Evolutionary conservation across 2,888 invertebrate species (phyloP).

Genomic region (Dynastes maya): DNA sequence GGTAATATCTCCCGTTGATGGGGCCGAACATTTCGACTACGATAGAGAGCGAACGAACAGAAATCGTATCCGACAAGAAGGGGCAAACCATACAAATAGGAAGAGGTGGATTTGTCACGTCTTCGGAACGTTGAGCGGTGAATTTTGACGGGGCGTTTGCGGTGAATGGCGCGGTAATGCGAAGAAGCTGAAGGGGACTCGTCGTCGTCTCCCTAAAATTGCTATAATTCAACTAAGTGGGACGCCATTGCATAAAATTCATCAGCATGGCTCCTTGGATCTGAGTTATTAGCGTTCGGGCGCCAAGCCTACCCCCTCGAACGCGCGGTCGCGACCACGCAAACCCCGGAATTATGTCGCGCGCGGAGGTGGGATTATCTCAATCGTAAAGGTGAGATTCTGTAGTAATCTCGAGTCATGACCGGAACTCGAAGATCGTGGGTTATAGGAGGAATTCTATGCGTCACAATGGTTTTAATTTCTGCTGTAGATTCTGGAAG

Average conservation of each 20-base stretch:
- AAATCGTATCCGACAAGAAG: slow-evolving; percentile 54
- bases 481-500: no score
- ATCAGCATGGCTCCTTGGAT: slow-evolving; percentile 61
- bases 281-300: slow-evolving; percentile 15
- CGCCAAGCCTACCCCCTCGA: neutral
- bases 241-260: slow-evolving; percentile 64
- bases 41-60: neutral
- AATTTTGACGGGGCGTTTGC: slow-evolving; percentile 19
- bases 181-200: neutral
- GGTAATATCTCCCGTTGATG: slow-evolving; percentile 61
- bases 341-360: slow-evolving; percentile 1
- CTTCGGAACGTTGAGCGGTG: neutral
- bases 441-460: no score
- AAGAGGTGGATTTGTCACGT: neutral
- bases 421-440: neutral
- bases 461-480: no score
- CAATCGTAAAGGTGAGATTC: neutral
- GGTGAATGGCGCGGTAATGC: slow-evolving; percentile 15
- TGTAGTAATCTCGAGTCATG: neutral
- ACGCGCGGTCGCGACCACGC: neutral
- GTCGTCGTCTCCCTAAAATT: slow-evolving; percentile 58
- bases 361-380: neutral
- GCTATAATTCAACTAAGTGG: slow-evolving; percentile 63
- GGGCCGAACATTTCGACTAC: neutral
- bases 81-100: neutral